Percentiles rank a stretch among this genome's conserved stretches.
phyloP scores from a whole-genome alignment of 2,797 vertebrate genomes.

The Pantherophis alleghaniensis region DNA sequence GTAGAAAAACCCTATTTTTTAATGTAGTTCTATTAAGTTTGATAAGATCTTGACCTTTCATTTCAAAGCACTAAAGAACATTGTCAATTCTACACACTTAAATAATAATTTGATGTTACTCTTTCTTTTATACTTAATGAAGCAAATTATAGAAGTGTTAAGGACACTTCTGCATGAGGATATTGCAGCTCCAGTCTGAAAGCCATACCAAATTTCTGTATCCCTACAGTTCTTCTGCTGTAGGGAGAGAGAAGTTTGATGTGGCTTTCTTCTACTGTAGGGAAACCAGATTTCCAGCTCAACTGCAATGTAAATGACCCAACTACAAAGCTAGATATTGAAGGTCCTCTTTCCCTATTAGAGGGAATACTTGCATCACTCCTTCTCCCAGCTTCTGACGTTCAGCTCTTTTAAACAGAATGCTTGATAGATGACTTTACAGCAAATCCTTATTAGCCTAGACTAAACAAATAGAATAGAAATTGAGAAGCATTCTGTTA shows the following conservation, averaged over 20 bases:
- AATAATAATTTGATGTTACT: background rate
- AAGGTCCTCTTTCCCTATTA: background rate
- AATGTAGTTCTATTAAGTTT: background rate
- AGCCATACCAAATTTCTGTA: background rate
- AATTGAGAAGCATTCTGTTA: background rate
- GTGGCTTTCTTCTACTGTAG: background rate
- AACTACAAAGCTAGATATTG: background rate
- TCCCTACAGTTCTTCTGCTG: background rate
- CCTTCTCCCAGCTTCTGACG: background rate
- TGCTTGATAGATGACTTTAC: background rate
- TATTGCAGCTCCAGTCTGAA: background rate
- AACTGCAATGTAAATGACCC: background rate
- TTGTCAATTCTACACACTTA: background rate
- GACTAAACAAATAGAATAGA: background rate
- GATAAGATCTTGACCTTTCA: background rate
- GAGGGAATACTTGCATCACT: background rate
- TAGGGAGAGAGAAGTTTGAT: background rate
- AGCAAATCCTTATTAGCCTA: background rate
- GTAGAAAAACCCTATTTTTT: no score
- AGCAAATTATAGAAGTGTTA: background rate
- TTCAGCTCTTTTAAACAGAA: background rate
- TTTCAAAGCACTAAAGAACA: background rate
- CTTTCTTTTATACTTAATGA: background rate
- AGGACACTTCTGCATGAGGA: background rate
- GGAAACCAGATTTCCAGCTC: background rate